Evolutionary conservation across 2,113 vertebrate species (phyloP), one percentile per base, ranked within the genome.

Genomic region (Halcyon senegalensis): DNA sequence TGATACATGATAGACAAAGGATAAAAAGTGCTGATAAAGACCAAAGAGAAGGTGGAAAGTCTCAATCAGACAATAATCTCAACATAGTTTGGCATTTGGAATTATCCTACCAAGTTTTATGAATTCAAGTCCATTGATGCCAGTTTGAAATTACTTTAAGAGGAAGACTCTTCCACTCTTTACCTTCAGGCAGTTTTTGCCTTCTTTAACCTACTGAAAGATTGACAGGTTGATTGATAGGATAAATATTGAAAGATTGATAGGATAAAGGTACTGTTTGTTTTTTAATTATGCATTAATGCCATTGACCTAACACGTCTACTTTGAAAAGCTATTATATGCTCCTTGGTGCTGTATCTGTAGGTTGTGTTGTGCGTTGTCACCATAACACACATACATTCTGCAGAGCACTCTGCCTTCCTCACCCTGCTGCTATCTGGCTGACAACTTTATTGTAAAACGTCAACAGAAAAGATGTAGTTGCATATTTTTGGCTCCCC

Each of bases 381-480:
- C 50, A 62, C 53, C 50, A 4, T 17, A 85, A 53, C 21, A 37
- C 35, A 43, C 33, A 18, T 28, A 67, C 16, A 35, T 80, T 73
- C 69, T 69, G 58, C 28, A 33, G 58, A 76, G 55, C 27, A 8
- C 55, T 77, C 56, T 93, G 51, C 62, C 33, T 91, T 53, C 30
- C 48, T 95, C 69, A 78, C 73, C 73, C 84, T 3, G 24, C 39
- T 91, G 78, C 37, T 90, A 24, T 72, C 84, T 88, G 67, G 67
- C 82, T 94, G 84, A 93, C 94, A 96, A 30, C 35, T 85, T 94
- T 33, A 85, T 76, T 93, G 89, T 79, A 91, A 77, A 93, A 93
- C 82, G 90, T 91, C 78, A 83, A 33, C 87, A 35, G 87, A 41
- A 85, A 95, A 82, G 74, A 94, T 77, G 70, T 55, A 75, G 75